A percentile compares a stretch with the other conserved stretches of the same genome.
phyloP scores from a whole-genome alignment of 2,888 invertebrate genomes.

The Copidosoma aretas region DNA sequence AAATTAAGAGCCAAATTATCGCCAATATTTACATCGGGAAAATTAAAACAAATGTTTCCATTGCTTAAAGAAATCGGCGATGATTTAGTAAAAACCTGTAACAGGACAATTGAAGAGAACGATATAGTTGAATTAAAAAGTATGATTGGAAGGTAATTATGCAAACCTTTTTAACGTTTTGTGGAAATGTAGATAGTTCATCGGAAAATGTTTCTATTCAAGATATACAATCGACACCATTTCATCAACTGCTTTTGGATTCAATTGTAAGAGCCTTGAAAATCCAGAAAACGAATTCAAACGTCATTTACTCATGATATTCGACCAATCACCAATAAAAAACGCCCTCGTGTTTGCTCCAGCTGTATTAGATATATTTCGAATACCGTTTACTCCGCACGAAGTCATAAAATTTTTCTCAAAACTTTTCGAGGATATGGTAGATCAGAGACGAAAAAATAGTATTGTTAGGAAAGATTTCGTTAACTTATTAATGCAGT shows the following conservation, averaged over 20 bases:
- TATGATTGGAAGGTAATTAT: background rate
- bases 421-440: constrained; percentile 49
- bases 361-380: constrained; percentile 37
- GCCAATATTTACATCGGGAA: constrained; percentile 73
- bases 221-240: background rate
- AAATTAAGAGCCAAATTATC: constrained; percentile 69
- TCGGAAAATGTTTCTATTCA: background rate
- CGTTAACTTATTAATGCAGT: constrained; percentile 25
- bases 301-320: constrained; percentile 38
- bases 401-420: constrained; percentile 51
- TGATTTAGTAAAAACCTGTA: constrained; percentile 64
- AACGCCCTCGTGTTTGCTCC: constrained; percentile 41
- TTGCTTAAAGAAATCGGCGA: constrained; percentile 68
- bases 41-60: constrained; percentile 72
- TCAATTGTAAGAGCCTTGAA: background rate
- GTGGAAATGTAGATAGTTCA: constrained; percentile 5
- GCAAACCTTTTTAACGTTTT: constrained; percentile 24
- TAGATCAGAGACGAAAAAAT: constrained; percentile 48
- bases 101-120: constrained; percentile 53
- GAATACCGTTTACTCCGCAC: constrained; percentile 35
- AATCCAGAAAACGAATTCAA: constrained; percentile 50
- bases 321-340: constrained; percentile 38
- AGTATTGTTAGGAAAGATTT: constrained; percentile 48
- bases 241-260: background rate
- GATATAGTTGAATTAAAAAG: background rate